These are phyloP conservation scores for Escarpia spicata DNA, from an alignment of 2,888 invertebrate genomes.

Conservation along the genomic window DNA sequence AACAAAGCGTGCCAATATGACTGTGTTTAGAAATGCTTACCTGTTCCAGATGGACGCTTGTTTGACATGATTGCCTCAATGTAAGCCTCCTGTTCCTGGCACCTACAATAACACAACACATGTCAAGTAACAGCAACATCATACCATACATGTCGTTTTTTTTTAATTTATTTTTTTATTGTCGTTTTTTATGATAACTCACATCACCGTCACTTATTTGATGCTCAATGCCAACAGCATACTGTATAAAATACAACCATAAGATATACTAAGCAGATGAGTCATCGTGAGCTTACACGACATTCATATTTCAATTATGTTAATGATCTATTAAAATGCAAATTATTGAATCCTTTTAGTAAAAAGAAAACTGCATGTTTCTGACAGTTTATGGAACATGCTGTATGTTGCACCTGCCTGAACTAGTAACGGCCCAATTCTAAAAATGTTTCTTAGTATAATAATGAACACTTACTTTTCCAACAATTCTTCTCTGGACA, in stretches of 20 bases:
- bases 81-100: slow-evolving; percentile 27
- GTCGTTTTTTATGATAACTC: background rate
- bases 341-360: background rate
- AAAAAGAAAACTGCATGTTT: background rate
- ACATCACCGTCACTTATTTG: background rate
- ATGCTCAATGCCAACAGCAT: background rate
- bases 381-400: background rate
- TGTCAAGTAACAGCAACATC: background rate
- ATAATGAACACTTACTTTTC: background rate
- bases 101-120: slow-evolving; percentile 22
- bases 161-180: no score
- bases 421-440: no score
- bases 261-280: background rate
- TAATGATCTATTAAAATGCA: background rate
- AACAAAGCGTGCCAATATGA: background rate
- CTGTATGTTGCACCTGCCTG: no score
- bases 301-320: background rate
- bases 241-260: no score
- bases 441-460: no score
- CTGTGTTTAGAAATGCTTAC: background rate
- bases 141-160: no score
- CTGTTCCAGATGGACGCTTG: slow-evolving; percentile 23
- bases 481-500: background rate
- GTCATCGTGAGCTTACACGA: background rate
- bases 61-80: slow-evolving; percentile 30